Conservation (phyloP, 2,113 vertebrate genomes). For the Synchiropus splendidus region DNA sequence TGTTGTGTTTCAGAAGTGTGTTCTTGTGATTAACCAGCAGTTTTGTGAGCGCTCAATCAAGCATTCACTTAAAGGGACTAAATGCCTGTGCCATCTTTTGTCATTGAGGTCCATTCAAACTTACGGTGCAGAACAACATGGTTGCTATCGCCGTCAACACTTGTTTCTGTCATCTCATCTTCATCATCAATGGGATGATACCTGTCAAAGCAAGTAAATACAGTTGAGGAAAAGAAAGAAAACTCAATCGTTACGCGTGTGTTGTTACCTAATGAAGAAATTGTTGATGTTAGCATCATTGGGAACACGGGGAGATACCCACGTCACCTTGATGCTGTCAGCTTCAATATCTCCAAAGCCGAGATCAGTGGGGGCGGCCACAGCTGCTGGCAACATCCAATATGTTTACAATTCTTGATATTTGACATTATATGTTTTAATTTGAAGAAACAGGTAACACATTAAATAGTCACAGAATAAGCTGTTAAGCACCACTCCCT, state of each 20-base stretch:
- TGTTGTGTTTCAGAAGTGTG: too few species aligned
- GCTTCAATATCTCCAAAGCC: slow-evolving; percentile 76
- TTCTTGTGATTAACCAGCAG: too few species aligned
- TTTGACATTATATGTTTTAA: not conserved
- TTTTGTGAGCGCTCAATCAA: too few species aligned
- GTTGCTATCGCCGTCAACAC: slow-evolving; percentile 64
- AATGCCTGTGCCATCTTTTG: too few species aligned
- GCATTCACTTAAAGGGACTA: too few species aligned
- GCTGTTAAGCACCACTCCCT: not conserved
- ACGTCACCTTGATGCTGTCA: slow-evolving; percentile 78
- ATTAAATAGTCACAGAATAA: too few species aligned
- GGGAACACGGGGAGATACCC: slow-evolving; percentile 74
- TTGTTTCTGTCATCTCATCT: slow-evolving; percentile 77
- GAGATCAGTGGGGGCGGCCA: slow-evolving; percentile 83
- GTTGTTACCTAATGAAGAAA: slow-evolving; percentile 73
- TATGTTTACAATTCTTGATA: not conserved
- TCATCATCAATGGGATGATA: slow-evolving; percentile 87
- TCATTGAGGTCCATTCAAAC: too few species aligned
- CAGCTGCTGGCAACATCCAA: slow-evolving; percentile 59
- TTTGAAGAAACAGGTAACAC: not conserved
- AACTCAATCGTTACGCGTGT: not conserved
- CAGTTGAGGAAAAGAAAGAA: not conserved
- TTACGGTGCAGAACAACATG: slow-evolving; percentile 76
- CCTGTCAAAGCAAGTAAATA: slow-evolving; percentile 27
- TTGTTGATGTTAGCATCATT: slow-evolving; percentile 68